Base-by-base conservation (phyloP, 2,888 invertebrate species). In the Leptopterna dolabrata region DNA sequence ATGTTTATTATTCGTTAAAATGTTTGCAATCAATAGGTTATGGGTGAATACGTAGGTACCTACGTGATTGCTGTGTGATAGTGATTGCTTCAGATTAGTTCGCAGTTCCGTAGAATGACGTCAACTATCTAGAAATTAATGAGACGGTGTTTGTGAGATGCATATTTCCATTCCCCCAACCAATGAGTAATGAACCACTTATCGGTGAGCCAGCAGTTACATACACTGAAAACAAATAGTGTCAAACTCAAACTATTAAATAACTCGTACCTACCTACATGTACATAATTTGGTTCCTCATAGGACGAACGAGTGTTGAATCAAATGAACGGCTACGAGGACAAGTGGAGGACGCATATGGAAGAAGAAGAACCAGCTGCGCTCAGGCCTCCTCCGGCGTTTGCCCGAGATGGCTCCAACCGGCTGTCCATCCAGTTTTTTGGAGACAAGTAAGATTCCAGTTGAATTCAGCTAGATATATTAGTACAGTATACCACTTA, bases 361-460 rank as follows among this genome's bases (percentile, higher is more conserved):
- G 89, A 90, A 73, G 90, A 90, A 78, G 90, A 90, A 51, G 89
- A 90, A 29, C 82, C 88, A 6, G 88, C 88, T 43, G 47, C 88
- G 7, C 83, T 85, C 13, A 87, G 88, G 76, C 85, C 89, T 27
- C 89, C 89, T 71, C 82, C 88, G 0, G 87, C 89, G 30, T 94
- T 94, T 91, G 93, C 93, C 14, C 91, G 94, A 51, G 94, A 94
- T 90, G 94, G 93, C 92, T 95, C 93, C 88, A 95, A 95, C 91
- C 93, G 97, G 27, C 93, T 97, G 70, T 97, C 97, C 0, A 97
- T 97, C 95, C 96, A 96, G 92, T 96, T 96, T 91, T 94, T 96
- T n/a, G 96, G 96, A 73, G 95, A 95, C 90, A 95, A 95, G 93
- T 95, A 93, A 91, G 93, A 91, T 45, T 76, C n/a, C n/a, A 0